Percentiles rank a stretch among this genome's conserved stretches.
Conservation (phyloP, 2,888 invertebrate genomes). For the Coremacera marginata region DNA sequence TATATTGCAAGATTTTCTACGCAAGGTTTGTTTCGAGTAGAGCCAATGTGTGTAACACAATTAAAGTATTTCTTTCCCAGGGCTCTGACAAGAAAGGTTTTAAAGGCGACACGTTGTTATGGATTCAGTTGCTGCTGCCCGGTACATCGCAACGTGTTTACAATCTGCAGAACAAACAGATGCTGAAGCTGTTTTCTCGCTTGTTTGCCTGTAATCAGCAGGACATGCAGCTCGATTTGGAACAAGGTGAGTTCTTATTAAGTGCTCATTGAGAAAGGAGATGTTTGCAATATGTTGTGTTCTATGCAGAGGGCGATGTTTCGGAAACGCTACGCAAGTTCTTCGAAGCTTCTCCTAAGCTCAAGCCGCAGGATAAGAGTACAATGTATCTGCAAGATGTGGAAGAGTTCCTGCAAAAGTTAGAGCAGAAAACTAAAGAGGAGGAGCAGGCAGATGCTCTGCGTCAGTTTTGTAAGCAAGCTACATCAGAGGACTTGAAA, state of each 20-base stretch:
- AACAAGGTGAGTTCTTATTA: slow-evolving; percentile 73
- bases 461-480: slow-evolving; percentile 78
- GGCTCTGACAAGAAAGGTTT: slow-evolving; percentile 76
- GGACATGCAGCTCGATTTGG: slow-evolving; percentile 87
- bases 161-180: slow-evolving; percentile 92
- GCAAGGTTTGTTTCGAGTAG: slow-evolving; percentile 63
- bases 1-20: slow-evolving; percentile 77
- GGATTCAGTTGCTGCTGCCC: slow-evolving; percentile 88
- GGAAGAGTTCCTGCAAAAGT: slow-evolving; percentile 80
- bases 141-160: slow-evolving; percentile 87
- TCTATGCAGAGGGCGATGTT: slow-evolving; percentile 76
- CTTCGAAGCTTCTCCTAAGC: slow-evolving; percentile 76
- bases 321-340: slow-evolving; percentile 86
- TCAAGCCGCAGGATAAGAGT: slow-evolving; percentile 77
- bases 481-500: slow-evolving; percentile 86
- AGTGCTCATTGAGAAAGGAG: neutral
- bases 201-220: slow-evolving; percentile 81
- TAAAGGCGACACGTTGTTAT: slow-evolving; percentile 81
- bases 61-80: slow-evolving; percentile 38
- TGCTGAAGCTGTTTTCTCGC: slow-evolving; percentile 88
- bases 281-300: neutral
- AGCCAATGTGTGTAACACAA: no score
- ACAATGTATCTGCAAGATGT: slow-evolving; percentile 80
- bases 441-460: slow-evolving; percentile 87
- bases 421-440: slow-evolving; percentile 85